Conservation (phyloP, 2,888 invertebrate genomes). For the Drosophila yooni region DNA sequence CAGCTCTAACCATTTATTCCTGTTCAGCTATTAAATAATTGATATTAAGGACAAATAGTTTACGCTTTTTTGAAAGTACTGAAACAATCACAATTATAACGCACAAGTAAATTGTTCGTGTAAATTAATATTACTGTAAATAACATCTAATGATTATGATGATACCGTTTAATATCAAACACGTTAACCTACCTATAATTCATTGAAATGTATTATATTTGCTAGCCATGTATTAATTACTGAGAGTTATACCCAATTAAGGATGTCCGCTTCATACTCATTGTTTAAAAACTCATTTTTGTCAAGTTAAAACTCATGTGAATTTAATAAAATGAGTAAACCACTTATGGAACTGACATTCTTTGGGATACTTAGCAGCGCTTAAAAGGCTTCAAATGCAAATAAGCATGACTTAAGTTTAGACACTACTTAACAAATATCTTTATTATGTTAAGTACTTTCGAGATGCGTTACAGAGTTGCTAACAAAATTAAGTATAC, state of each 20-base stretch:
- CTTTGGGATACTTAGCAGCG: neutral
- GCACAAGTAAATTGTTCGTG: neutral
- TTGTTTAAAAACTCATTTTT: no score
- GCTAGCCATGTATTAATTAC: neutral
- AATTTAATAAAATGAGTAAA: neutral
- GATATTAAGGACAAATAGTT: neutral
- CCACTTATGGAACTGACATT: neutral
- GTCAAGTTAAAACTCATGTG: neutral
- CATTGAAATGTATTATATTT: neutral
- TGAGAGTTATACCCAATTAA: neutral
- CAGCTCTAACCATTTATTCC: neutral
- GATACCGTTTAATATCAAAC: neutral
- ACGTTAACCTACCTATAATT: neutral
- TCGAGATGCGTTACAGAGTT: conserved; percentile 42
- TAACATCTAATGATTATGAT: neutral
- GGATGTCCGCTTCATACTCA: neutral
- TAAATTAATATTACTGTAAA: neutral
- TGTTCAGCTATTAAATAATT: neutral
- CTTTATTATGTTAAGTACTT: conserved; percentile 27
- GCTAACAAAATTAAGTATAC: conserved; percentile 38
- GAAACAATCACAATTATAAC: neutral
- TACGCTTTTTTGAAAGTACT: neutral
- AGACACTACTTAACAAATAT: conserved; percentile 14
- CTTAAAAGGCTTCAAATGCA: conserved; percentile 3
- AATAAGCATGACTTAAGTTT: conserved; percentile 12